Base-by-base conservation (phyloP, 2,797 vertebrate species). In the Spheniscus humboldti region DNA sequence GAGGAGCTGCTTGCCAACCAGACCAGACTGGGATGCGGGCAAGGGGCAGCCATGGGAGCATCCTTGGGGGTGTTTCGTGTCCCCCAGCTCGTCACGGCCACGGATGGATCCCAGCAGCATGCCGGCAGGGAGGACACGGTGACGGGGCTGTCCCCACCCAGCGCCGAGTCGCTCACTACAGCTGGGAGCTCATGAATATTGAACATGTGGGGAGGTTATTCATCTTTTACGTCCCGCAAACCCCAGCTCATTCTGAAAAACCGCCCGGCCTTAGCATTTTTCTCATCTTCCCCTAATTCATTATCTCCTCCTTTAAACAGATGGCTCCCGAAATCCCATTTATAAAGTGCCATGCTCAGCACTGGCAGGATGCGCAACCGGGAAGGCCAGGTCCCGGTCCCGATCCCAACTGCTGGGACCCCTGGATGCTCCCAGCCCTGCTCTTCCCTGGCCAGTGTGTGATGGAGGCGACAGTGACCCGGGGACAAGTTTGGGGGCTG, bases 161-260 rank as follows among this genome's bases (percentile, higher is more conserved):
- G 88, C 3, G 1, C 81, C 1, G 37, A 94, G 92, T 53, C 0
- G 7, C 79, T 95, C 75, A 35, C 86, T 95, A 91, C 72, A 91
- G 93, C 95, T 74, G 78, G 88, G 94, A 97, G 91, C 94, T 97
- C 94, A 97, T 96, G 96, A 96, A 97, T 97, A 97, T 96, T 96
- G 95, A 97, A 91, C 86, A 77, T 43, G 23, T 55, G 72, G 93
- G 92, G 88, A 97, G 94, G 97, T 96, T 96, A 97, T 97, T 97
- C 95, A 97, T 97, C 95, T 97, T 97, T 89, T 95, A 75, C 48
- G 0, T 96, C 93, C 96, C 9, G 83, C 71, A 95, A 96, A 97
- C 63, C 80, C 69, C 41, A 7, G 86, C 92, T 97, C 96, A 94
- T 96, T 96, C 96, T 94, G 92, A 96, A 96, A 97, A 97, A 95